These are phyloP conservation scores for Dinocampus coccinellae DNA, from an alignment of 2,888 invertebrate genomes.

Conservation along the genomic window DNA sequence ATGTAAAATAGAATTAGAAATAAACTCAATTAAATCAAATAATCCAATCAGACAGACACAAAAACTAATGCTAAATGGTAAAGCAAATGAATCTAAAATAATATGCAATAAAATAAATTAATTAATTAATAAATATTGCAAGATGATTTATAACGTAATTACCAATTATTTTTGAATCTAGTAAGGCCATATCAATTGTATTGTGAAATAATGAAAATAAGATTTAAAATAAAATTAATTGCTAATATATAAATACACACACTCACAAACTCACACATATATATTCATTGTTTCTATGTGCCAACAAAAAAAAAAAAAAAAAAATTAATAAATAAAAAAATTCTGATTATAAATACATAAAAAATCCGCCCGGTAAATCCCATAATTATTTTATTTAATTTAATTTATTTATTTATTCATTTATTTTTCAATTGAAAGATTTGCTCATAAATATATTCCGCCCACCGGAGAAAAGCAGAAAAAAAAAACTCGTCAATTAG, in stretches of 20 bases:
- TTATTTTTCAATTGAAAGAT: conserved; percentile 33
- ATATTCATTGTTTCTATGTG: conserved; percentile 7
- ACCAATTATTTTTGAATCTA: conserved; percentile 23
- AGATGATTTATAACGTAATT: conserved; percentile 37
- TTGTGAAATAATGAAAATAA: neutral
- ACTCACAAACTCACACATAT: neutral
- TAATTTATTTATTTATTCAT: too few species aligned
- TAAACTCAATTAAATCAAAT: conserved; percentile 10
- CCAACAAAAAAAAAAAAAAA: neutral
- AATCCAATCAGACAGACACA: neutral
- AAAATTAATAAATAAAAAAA: conserved; percentile 10
- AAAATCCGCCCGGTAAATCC: neutral
- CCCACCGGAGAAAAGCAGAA: conserved; percentile 44
- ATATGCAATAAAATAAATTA: conserved; percentile 23
- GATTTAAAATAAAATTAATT: neutral
- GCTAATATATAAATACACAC: neutral
- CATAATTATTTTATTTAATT: too few species aligned
- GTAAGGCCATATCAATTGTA: conserved; percentile 42
- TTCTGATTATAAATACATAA: too few species aligned
- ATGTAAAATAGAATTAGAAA: conserved; percentile 2
- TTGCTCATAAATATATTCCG: conserved; percentile 49
- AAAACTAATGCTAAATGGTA: conserved; percentile 35
- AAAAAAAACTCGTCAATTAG: conserved; percentile 41
- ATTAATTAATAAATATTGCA: too few species aligned
- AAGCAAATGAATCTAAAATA: conserved; percentile 47